Base-by-base conservation (phyloP, 2,888 invertebrate genomes). In the Thymelicus lineola region DNA sequence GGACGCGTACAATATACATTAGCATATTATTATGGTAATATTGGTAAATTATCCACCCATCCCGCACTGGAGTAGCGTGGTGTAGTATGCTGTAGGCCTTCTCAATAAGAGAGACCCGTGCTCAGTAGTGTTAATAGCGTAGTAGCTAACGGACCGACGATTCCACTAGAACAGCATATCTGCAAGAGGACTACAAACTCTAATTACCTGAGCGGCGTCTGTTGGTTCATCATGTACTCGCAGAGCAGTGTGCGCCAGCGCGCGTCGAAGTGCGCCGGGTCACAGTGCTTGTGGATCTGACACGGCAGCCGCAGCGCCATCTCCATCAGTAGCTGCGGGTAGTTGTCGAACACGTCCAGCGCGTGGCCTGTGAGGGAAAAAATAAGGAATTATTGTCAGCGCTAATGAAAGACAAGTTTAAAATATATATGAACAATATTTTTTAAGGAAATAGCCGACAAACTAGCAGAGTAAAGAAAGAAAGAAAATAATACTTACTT, bases 191-290 rank as follows among this genome's bases (percentile, higher is more conserved):
- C 28, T 28, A 28, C 28, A 28, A 50, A 50, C 50, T 55, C 1
- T 35, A n/a, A 14, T 58, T 20, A 69, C 69, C 69, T 95, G 0
- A 97, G 96, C 9, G 98, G 98, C n/a, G 98, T 97, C 84, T 98
- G 97, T 76, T 97, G 97, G 63, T 97, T 97, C 97, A 99, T 98
- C 97, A 98, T 98, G 83, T 98, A 98, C 83, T 98, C 98, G 89
- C 98, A 98, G 5, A 98, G 94, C 67, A 97, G 95, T 53, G 96
- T 96, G 76, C 96, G 96, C 97, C 97, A 97, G 10, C 95, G 94
- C 73, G 95, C 89, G 77, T 95, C 95, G 75, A 95, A 95, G 77
- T 93, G 86, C 55, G 94, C 88, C 0, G 94, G 94, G 75, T 95
- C 96, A 73, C 96, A 96, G 82, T 97, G 96, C 80, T 97, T 97